A percentile compares a stretch with the other conserved stretches of the same genome.
These are phyloP conservation scores for Nomada hirtipes DNA, from an alignment of 2,888 invertebrate genomes.

Conservation along the genomic window DNA sequence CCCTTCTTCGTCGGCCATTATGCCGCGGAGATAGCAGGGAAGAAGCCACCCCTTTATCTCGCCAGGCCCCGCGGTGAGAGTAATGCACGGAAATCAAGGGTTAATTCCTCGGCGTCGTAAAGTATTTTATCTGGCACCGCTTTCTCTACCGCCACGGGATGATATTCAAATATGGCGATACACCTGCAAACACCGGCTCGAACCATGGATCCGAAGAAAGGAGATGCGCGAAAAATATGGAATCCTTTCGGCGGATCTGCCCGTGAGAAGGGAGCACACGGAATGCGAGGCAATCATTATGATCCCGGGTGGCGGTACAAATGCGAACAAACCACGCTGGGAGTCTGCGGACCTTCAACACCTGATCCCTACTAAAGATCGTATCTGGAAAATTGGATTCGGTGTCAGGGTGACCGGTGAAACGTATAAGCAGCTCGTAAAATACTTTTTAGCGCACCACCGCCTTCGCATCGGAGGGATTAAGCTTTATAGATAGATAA, in stretches of 20 bases:
- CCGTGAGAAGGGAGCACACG: conserved; percentile 36
- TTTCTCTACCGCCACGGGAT: conserved; percentile 38
- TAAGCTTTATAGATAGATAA: conserved; percentile 83
- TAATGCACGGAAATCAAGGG: conserved; percentile 84
- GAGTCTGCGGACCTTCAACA: conserved; percentile 69
- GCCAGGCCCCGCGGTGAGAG: conserved; percentile 78
- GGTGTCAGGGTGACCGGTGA: conserved; percentile 82
- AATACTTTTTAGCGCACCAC: conserved; percentile 82
- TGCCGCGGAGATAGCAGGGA: conserved; percentile 78
- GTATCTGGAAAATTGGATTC: conserved; percentile 84
- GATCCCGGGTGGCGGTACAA: conserved; percentile 31
- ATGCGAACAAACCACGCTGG: conserved; percentile 32
- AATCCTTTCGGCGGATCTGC: not conserved
- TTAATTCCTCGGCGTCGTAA: conserved; percentile 81
- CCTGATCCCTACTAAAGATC: conserved; percentile 83
- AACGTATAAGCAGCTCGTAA: conserved; percentile 84
- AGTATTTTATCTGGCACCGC: conserved; percentile 81
- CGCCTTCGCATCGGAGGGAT: conserved; percentile 77
- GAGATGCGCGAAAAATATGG: not conserved
- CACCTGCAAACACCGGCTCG: conserved; percentile 17
- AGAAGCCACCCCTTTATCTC: conserved; percentile 83
- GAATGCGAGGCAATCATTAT: conserved; percentile 17
- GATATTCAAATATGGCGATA: conserved; percentile 71
- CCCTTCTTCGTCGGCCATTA: conserved; percentile 81
- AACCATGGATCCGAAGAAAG: not conserved